These are phyloP conservation scores for Vidua macroura DNA, from an alignment of 2,113 vertebrate species.

Conservation along the genomic window DNA sequence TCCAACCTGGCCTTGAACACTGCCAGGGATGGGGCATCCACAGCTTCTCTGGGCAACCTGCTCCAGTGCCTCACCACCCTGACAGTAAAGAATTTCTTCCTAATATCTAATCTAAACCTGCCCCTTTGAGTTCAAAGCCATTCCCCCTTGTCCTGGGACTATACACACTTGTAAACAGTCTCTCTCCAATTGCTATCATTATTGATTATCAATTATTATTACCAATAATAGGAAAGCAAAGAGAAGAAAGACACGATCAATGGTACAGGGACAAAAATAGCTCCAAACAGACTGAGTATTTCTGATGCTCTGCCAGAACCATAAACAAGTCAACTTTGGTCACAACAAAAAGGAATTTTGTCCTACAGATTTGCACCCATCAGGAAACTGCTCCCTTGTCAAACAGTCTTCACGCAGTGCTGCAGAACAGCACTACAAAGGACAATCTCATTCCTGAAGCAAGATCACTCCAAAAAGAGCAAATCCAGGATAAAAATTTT, in stretches of 20 bases:
- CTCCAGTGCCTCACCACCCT: background rate
- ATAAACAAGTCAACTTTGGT: background rate
- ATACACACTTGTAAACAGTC: background rate
- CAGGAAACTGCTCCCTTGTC: background rate
- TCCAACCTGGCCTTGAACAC: background rate
- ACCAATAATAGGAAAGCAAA: background rate
- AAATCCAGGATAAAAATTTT: background rate
- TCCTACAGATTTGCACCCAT: background rate
- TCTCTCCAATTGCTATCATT: background rate
- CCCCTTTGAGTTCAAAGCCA: background rate
- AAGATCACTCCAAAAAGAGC: background rate
- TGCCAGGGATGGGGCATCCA: background rate
- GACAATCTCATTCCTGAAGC: background rate
- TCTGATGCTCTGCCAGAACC: background rate
- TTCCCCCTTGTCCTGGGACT: background rate
- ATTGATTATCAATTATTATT: background rate
- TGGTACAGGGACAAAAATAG: accelerated
- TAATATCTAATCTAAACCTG: background rate
- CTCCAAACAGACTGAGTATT: background rate
- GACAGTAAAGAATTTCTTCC: background rate
- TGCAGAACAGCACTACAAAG: background rate
- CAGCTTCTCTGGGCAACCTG: background rate
- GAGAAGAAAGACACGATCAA: background rate
- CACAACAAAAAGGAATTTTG: background rate
- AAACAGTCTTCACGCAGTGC: background rate